These are phyloP conservation scores for Ectobius pallidus DNA, from an alignment of 2,888 invertebrate genomes.

Conservation along the genomic window DNA sequence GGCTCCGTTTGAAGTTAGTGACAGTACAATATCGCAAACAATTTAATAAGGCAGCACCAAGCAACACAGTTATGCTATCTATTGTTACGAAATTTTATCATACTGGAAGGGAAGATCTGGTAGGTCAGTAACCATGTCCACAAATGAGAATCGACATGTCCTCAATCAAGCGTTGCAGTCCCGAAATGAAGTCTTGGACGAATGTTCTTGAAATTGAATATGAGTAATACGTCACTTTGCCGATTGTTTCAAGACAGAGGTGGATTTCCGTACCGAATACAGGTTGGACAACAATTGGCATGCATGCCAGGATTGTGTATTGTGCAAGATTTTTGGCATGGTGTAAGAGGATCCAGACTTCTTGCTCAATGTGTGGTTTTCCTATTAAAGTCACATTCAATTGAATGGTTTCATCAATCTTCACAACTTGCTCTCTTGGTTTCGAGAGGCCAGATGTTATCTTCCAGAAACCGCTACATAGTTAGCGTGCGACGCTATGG, in stretches of 20 bases:
- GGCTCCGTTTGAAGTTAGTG: no score
- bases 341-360: neutral
- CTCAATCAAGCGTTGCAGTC: no score
- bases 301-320: neutral
- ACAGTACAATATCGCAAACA: no score
- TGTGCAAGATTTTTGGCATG: neutral
- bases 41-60: no score
- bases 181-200: neutral
- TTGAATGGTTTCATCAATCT: neutral
- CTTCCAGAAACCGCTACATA: no score
- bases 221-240: no score
- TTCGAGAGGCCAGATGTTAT: no score
- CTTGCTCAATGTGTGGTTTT: neutral
- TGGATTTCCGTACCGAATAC: neutral
- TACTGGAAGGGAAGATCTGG: no score
- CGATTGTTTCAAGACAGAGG: neutral
- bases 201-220: neutral
- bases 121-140: neutral
- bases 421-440: neutral
- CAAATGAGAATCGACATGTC: neutral
- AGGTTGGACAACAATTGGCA: neutral
- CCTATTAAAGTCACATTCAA: neutral
- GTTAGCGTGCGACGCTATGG: no score
- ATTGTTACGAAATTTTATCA: neutral
- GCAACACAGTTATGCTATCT: no score